phyloP scores from a whole-genome alignment of 2,888 invertebrate species.

The Tenthredo distinguenda region DNA sequence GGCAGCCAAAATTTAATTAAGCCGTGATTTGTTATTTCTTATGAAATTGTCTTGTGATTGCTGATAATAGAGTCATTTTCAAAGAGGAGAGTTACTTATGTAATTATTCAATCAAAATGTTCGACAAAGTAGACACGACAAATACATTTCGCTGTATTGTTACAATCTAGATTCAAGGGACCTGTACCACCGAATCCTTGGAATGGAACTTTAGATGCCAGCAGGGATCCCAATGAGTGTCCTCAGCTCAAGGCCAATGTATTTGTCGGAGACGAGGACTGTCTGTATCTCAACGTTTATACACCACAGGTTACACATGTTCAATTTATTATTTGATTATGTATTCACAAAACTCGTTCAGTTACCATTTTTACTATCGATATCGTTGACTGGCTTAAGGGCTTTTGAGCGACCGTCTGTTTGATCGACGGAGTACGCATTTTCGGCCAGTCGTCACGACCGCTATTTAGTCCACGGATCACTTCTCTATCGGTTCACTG shows the following conservation, averaged over 20 bases:
- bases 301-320: background rate
- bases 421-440: too few relatives aligned
- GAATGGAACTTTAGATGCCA: slow-evolving; percentile 20
- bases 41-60: background rate
- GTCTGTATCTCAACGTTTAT: slow-evolving; percentile 4
- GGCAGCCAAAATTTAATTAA: background rate
- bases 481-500: too few relatives aligned
- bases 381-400: too few relatives aligned
- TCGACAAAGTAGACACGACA: background rate
- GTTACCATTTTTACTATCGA: background rate
- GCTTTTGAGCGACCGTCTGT: too few relatives aligned
- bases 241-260: background rate
- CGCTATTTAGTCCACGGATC: too few relatives aligned
- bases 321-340: background rate
- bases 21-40: background rate
- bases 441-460: too few relatives aligned
- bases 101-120: background rate
- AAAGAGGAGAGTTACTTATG: too few relatives aligned
- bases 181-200: slow-evolving; percentile 3
- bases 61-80: background rate
- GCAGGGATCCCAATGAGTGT: background rate
- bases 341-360: background rate
- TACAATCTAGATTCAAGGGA: background rate
- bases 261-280: background rate
- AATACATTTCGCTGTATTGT: background rate